Percentiles rank a stretch among this genome's conserved stretches.
These are phyloP conservation scores for Cyphomyrmex costatus DNA, from an alignment of 1,140 invertebrate species.

Conservation along the genomic window DNA sequence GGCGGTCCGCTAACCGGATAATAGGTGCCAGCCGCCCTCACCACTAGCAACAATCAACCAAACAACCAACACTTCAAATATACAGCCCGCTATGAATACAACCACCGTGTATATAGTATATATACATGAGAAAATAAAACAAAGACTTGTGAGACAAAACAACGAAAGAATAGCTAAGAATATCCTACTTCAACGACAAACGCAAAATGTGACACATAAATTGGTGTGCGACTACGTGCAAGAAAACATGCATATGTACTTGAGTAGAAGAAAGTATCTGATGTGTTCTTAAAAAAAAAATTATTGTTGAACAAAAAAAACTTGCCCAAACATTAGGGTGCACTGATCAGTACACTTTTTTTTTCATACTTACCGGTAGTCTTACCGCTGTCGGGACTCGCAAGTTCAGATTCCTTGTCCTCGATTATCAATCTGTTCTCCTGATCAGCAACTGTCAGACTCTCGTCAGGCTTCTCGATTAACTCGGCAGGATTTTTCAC, in stretches of 20 bases:
- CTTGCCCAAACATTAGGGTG: conserved; percentile 65
- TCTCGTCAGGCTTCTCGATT: conserved; percentile 83
- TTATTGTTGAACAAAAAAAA: conserved; percentile 76
- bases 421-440: conserved; percentile 79
- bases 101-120: conserved; percentile 77
- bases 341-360: conserved; percentile 41
- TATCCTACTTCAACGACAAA: conserved; percentile 54
- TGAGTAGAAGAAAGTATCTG: conserved; percentile 24
- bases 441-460: conserved; percentile 45
- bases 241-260: conserved; percentile 68
- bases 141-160: conserved; percentile 15
- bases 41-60: conserved; percentile 92
- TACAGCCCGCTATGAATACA: conserved; percentile 84
- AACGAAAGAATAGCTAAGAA: conserved; percentile 28
- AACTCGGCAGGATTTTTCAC: conserved; percentile 85
- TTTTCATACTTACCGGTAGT: conserved; percentile 84
- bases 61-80: conserved; percentile 87
- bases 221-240: conserved; percentile 80
- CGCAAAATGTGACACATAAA: conserved; percentile 44
- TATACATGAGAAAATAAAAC: conserved; percentile 60
- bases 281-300: conserved; percentile 45
- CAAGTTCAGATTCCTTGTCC: conserved; percentile 81
- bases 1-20: conserved; percentile 94
- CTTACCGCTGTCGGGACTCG: conserved; percentile 81
- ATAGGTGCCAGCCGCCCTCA: conserved; percentile 97